A percentile compares a stretch with the other conserved stretches of the same genome.
These are phyloP conservation scores for Crocodylus rhombifer DNA, from an alignment of 2,797 vertebrate species.

Conservation along the genomic window DNA sequence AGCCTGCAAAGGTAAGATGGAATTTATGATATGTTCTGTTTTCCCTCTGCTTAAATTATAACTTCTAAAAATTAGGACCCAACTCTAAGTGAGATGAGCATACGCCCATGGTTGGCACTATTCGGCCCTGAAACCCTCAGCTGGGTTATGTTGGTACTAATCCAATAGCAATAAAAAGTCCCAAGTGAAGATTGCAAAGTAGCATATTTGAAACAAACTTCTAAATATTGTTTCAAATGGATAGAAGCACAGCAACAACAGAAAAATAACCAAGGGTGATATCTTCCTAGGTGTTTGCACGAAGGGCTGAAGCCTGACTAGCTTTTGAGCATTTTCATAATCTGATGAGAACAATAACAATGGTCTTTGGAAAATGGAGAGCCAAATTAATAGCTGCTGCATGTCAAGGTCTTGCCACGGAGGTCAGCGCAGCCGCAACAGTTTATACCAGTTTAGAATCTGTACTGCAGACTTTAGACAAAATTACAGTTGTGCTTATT, in stretches of 20 bases:
- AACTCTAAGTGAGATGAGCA: not conserved
- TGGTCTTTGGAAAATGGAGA: not conserved
- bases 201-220: not conserved
- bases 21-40: too few species aligned
- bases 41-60: not conserved
- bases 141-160: not conserved
- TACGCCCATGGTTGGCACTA: not conserved
- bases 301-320: too few species aligned
- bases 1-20: too few species aligned
- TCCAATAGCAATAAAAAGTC: not conserved
- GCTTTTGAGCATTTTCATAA: too few species aligned
- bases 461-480: fast-evolving
- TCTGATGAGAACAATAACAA: fast-evolving
- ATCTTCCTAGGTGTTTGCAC: not conserved
- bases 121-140: not conserved
- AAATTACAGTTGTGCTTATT: fast-evolving
- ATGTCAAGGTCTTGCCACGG: not conserved
- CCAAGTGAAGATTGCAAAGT: not conserved
- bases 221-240: not conserved
- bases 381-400: not conserved
- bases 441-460: not conserved
- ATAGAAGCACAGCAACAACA: not conserved
- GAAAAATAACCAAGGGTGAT: too few species aligned
- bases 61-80: not conserved
- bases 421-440: fast-evolving